A percentile compares a stretch with the other conserved stretches of the same genome.
Evolutionary conservation across 2,888 invertebrate genomes (phyloP).

Genomic region (Leptodirus hochenwartii): DNA sequence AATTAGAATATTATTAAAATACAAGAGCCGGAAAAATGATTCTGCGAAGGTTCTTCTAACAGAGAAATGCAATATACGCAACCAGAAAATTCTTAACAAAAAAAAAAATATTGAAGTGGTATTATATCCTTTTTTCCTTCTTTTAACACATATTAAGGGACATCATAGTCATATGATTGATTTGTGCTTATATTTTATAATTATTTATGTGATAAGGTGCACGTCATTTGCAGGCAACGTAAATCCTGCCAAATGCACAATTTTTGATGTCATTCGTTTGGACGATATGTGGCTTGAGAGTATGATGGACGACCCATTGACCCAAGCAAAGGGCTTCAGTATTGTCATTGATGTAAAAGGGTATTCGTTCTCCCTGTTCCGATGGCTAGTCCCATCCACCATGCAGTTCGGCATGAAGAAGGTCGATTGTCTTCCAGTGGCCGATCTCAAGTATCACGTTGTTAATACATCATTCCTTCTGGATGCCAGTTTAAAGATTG

Average conservation of each 20-base stretch:
- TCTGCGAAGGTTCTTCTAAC: too few species aligned
- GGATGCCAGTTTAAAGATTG: slow-evolving; percentile 18
- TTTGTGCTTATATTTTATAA: too few species aligned
- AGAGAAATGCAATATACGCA: too few species aligned
- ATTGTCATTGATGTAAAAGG: slow-evolving; percentile 22
- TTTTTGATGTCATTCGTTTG: slow-evolving; percentile 20
- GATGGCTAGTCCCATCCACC: slow-evolving; percentile 22
- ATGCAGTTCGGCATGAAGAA: slow-evolving; percentile 16
- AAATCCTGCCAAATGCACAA: slow-evolving; percentile 16
- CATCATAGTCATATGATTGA: too few species aligned
- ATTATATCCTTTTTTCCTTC: too few species aligned
- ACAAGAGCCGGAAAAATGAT: too few species aligned
- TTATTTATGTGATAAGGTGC: too few species aligned
- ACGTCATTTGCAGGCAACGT: slow-evolving; percentile 17
- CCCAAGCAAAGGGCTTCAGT: slow-evolving; percentile 22
- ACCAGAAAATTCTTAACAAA: too few species aligned
- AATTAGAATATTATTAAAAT: too few species aligned
- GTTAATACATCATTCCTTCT: slow-evolving; percentile 20
- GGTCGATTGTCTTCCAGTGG: slow-evolving; percentile 19
- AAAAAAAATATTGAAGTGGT: too few species aligned
- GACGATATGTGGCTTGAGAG: slow-evolving; percentile 25
- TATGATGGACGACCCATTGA: slow-evolving; percentile 20
- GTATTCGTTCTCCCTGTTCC: slow-evolving; percentile 18
- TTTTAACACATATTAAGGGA: too few species aligned
- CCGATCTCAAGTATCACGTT: slow-evolving; percentile 20